Conservation (phyloP, 2,797 vertebrate species). For the Lophotriccus pileatus region DNA sequence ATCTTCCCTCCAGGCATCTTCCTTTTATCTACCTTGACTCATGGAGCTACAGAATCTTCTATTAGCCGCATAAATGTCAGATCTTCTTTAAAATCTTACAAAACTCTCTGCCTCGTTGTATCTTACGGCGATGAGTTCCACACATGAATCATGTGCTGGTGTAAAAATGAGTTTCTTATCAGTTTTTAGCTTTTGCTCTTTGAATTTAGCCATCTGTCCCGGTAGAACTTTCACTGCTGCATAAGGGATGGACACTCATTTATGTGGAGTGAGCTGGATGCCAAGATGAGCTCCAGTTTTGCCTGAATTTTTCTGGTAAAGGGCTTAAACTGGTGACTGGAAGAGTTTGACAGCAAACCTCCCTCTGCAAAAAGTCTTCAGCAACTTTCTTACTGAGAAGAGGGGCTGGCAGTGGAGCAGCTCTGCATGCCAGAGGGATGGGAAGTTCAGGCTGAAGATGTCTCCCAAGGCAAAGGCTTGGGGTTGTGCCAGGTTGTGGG, state of each 20-base stretch:
- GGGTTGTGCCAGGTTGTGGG: constrained; percentile 51
- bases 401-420: not conserved
- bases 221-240: not conserved
- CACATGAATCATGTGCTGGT: constrained; percentile 19
- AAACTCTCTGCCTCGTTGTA: not conserved
- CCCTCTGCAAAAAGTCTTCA: not conserved
- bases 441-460: constrained; percentile 46
- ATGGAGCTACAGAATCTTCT: constrained; percentile 55
- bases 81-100: constrained; percentile 56
- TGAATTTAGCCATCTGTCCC: not conserved
- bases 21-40: constrained; percentile 65
- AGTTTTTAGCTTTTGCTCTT: not conserved
- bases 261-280: not conserved
- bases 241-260: not conserved
- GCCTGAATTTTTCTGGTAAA: not conserved
- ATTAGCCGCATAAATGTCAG: constrained; percentile 55
- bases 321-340: not conserved
- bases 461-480: constrained; percentile 50
- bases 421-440: constrained; percentile 2
- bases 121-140: not conserved
- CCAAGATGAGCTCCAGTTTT: not conserved
- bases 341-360: not conserved
- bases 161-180: constrained; percentile 43
- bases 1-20: constrained; percentile 61
- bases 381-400: not conserved